phyloP scores from a whole-genome alignment of 1,140 invertebrate genomes.

The Drosophila subpulchrella region DNA sequence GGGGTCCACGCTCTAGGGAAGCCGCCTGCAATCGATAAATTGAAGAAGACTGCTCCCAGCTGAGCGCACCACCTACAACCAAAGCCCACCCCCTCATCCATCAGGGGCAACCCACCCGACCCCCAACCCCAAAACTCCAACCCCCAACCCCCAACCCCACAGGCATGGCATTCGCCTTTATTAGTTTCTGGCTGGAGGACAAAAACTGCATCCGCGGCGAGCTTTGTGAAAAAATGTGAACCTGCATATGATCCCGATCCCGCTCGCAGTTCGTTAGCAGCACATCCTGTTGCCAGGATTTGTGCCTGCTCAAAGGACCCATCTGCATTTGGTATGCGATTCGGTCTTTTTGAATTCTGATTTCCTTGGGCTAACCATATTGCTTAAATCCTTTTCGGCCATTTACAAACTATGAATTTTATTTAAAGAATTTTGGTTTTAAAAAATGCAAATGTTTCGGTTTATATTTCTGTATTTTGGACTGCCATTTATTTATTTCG shows the following conservation, averaged over 20 bases:
- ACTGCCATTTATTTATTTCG: background rate
- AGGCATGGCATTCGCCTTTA: slow-evolving; percentile 36
- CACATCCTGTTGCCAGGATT: slow-evolving; percentile 46
- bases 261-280: slow-evolving; percentile 44
- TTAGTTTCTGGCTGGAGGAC: slow-evolving; percentile 54
- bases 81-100: slow-evolving; percentile 13
- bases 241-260: slow-evolving; percentile 26
- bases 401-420: background rate
- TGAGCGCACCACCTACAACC: slow-evolving; percentile 25
- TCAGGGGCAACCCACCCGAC: background rate
- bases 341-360: slow-evolving; percentile 23
- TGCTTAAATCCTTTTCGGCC: background rate
- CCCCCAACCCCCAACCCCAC: background rate
- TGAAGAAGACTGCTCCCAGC: slow-evolving; percentile 36
- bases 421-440: background rate
- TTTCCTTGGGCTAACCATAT: background rate
- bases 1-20: slow-evolving; percentile 10
- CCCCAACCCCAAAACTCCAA: background rate
- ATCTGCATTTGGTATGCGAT: slow-evolving; percentile 1
- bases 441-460: background rate
- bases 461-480: background rate
- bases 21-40: slow-evolving; percentile 43
- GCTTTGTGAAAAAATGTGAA: slow-evolving; percentile 65
- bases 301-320: slow-evolving; percentile 30
- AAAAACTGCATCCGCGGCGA: slow-evolving; percentile 57